Evolutionary conservation across 1,140 invertebrate species (phyloP).

Genomic region (Drosophila asahinai): DNA sequence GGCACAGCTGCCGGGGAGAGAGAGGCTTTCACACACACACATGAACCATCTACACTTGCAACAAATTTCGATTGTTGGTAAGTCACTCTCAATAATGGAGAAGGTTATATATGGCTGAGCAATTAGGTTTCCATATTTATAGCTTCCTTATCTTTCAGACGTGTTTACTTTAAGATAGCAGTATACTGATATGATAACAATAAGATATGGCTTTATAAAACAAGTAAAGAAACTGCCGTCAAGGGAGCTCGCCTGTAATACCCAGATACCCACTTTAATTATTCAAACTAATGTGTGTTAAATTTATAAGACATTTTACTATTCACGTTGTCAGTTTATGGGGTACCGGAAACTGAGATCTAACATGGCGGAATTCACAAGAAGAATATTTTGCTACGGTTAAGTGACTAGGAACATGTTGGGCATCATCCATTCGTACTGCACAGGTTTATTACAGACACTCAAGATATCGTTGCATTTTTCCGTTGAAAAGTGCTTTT

Average conservation of each 20-base stretch:
- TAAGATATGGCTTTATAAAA: not conserved
- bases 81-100: too few species aligned
- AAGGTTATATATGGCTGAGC: too few species aligned
- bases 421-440: too few species aligned
- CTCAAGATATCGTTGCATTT: too few species aligned
- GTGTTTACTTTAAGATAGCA: too few species aligned
- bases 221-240: not conserved
- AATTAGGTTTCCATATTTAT: too few species aligned
- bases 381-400: not conserved
- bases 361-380: not conserved
- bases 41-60: not conserved
- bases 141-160: too few species aligned
- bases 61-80: not conserved
- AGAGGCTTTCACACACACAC: constrained; percentile 11
- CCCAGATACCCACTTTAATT: not conserved
- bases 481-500: too few species aligned
- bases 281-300: too few species aligned
- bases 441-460: too few species aligned
- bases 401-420: not conserved
- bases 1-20: constrained; percentile 6
- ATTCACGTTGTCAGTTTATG: not conserved
- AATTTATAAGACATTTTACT: too few species aligned
- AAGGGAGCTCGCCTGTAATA: not conserved
- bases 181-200: too few species aligned
- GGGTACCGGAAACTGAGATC: not conserved